phyloP scores from a whole-genome alignment of 2,888 invertebrate species.

The Leptopilina myrica region DNA sequence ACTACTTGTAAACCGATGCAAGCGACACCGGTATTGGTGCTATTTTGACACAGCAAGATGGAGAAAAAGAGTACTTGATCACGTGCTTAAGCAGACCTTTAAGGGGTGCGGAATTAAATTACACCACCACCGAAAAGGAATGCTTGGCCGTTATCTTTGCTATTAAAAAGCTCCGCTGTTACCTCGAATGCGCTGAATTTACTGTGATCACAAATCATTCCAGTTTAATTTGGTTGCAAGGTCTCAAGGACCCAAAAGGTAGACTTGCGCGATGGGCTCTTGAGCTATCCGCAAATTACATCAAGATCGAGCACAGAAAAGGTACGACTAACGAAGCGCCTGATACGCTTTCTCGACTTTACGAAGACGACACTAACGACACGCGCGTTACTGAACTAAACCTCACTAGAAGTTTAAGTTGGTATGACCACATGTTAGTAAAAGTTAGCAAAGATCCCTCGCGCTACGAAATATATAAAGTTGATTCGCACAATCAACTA shows the following conservation, averaged over 20 bases:
- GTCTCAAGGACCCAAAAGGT: conserved; percentile 54
- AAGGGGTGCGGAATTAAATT: no score
- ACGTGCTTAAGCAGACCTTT: conserved; percentile 9
- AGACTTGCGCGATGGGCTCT: conserved; percentile 54
- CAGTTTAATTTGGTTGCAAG: conserved; percentile 55
- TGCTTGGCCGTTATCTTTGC: no score
- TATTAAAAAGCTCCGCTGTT: no score
- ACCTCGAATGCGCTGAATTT: no score
- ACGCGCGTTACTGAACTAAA: no score
- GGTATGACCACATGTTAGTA: no score
- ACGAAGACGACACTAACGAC: no score
- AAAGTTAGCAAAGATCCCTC: not conserved
- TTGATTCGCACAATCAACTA: not conserved
- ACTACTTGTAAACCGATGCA: not conserved
- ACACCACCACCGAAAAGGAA: no score
- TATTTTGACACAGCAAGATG: not conserved
- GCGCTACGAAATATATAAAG: not conserved
- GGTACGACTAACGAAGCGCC: no score
- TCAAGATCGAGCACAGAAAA: no score
- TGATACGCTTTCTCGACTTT: no score
- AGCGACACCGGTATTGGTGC: not conserved
- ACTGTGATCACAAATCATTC: no score
- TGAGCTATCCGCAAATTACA: not conserved
- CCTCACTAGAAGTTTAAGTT: not conserved
- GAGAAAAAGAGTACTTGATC: not conserved